Base-by-base conservation (phyloP, 2,797 vertebrate species). In the Danio kyathit region DNA sequence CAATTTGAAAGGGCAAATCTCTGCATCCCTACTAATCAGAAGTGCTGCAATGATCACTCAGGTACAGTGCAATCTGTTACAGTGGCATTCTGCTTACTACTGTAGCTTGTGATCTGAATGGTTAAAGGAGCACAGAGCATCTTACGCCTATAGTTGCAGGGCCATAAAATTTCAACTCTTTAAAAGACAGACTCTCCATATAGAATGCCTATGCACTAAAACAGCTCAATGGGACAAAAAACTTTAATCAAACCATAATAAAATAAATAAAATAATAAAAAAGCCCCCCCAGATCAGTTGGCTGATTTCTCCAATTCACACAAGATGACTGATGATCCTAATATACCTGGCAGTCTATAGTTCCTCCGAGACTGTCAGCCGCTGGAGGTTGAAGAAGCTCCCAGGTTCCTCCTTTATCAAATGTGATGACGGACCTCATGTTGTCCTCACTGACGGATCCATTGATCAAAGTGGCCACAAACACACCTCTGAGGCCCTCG, bases 321-420 rank as follows among this genome's bases (percentile, higher is more conserved):
- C n/a, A 17, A 71, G 56, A 54, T 43, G n/a, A 56, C 12, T 54
- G 12, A 44, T 17, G 71, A 43, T 14, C 67, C 38, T 19, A 41
- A n/a, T 29, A 29, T 93, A 98, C 97, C 97, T 97, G 93, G 44
- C 98, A 99, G 78, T 95, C 90, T 43, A 97, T 90, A 7, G 91
- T 96, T 79, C 97, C 96, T 67, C 97, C 97, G 0, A 97, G 95
- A 69, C 85, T 96, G 0, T 97, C 97, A 38, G 95, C 94, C 0
- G 90, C 86, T 0, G 98, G 98, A 0, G 98, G 93, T 92, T 95
- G 95, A 59, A 99, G 95, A 85, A 96, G 94, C 88, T 99, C 96
- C 98, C 98, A 99, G 6, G 97, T 97, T 19, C 98, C 97, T 0
- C 98, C 97, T 89, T 99, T 99, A 92, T 99, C 98, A 5, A 98